Conservation (phyloP, 2,888 invertebrate genomes). For the Ectemnius continuus region DNA sequence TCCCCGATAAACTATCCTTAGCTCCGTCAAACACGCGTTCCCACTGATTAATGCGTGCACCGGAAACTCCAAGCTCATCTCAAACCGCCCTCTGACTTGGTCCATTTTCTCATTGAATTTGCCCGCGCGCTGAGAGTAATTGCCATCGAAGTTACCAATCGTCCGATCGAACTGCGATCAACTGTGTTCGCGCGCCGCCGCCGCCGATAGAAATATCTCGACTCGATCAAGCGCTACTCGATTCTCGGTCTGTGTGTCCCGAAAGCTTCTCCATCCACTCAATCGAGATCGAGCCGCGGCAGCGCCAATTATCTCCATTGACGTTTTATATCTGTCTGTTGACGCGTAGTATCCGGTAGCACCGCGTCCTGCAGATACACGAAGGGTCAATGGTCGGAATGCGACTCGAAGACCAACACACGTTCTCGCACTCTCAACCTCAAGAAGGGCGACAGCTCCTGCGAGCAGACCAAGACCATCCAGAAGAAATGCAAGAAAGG, state of each 20-base stretch:
- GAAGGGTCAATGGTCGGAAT: slow-evolving; percentile 93
- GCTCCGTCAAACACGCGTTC: neutral
- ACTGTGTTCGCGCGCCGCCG: too few relatives aligned
- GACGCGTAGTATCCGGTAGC: slow-evolving; percentile 71
- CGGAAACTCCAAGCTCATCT: too few relatives aligned
- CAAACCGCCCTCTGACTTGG: too few relatives aligned
- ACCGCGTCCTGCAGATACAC: slow-evolving; percentile 89
- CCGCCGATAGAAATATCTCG: too few relatives aligned
- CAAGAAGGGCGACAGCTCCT: slow-evolving; percentile 90
- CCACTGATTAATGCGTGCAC: neutral
- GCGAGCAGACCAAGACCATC: slow-evolving; percentile 90
- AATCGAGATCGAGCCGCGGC: slow-evolving; percentile 36
- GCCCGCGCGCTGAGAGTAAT: too few relatives aligned
- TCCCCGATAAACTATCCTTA: neutral
- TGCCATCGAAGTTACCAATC: too few relatives aligned
- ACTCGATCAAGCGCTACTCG: too few relatives aligned
- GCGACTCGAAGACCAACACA: slow-evolving; percentile 90
- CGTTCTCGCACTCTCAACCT: slow-evolving; percentile 89
- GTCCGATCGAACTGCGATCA: too few relatives aligned
- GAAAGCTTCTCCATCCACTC: too few relatives aligned
- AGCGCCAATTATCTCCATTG: slow-evolving; percentile 60
- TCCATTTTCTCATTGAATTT: too few relatives aligned
- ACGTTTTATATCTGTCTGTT: slow-evolving; percentile 61
- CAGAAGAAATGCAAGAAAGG: slow-evolving; percentile 96
- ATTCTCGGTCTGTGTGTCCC: too few relatives aligned